These are phyloP conservation scores for Noctuana brunneofusca DNA, from an alignment of 2,888 invertebrate genomes.

Conservation along the genomic window DNA sequence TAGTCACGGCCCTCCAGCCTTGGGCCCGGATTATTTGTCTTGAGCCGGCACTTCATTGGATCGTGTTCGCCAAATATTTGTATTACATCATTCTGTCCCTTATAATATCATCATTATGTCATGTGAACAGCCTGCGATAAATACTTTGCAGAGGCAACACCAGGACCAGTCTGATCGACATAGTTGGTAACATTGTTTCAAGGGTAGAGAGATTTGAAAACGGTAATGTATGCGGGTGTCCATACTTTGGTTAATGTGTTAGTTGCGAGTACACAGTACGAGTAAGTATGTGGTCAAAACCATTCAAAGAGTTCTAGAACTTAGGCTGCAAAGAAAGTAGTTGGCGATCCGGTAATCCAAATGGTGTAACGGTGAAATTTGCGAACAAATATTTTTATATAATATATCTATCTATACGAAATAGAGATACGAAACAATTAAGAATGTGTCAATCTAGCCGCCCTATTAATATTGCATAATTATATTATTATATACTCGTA, in stretches of 20 bases:
- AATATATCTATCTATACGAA: too few relatives aligned
- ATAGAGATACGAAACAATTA: too few relatives aligned
- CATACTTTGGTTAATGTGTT: too few relatives aligned
- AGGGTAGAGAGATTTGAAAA: neutral
- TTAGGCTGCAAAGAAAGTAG: too few relatives aligned
- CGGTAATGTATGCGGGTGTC: too few relatives aligned
- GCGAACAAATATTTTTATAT: too few relatives aligned
- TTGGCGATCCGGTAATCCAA: too few relatives aligned
- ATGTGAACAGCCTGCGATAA: neutral
- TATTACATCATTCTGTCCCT: conserved; percentile 16
- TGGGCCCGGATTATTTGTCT: conserved; percentile 24
- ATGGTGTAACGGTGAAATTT: too few relatives aligned
- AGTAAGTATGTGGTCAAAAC: neutral
- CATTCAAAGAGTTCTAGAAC: neutral
- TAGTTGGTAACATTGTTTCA: neutral
- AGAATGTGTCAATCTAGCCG: too few relatives aligned
- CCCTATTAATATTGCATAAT: too few relatives aligned
- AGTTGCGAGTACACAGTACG: neutral
- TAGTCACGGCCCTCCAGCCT: conserved; percentile 20
- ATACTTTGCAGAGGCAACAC: neutral
- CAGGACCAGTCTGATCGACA: neutral
- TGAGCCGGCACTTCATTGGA: conserved; percentile 25
- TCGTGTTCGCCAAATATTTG: conserved; percentile 26
- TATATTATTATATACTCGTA: too few relatives aligned
- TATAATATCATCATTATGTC: conserved; percentile 16